These are phyloP conservation scores for Dendronephthya gigantea DNA, from an alignment of 64 coral and sea anemone species.

Conservation along the genomic window DNA sequence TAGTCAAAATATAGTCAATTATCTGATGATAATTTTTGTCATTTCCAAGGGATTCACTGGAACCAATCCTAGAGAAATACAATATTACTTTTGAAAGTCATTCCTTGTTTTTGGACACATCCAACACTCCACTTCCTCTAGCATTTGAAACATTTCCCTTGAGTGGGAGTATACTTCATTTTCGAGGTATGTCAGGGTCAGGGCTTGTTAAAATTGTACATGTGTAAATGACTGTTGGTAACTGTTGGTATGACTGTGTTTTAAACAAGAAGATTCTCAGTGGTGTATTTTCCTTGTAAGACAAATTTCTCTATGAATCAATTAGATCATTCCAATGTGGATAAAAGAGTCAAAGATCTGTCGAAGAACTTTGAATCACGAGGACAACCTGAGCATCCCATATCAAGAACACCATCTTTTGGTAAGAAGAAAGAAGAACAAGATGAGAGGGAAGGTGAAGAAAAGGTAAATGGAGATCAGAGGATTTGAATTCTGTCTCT, in stretches of 20 bases:
- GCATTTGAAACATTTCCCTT: slow-evolving; percentile 97
- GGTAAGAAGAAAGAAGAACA: background rate
- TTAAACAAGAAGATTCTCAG: too few relatives aligned
- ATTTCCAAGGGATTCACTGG: slow-evolving; percentile 67
- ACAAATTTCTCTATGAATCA: too few relatives aligned
- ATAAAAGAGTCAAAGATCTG: background rate
- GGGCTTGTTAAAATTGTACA: too few relatives aligned
- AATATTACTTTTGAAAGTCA: slow-evolving; percentile 63
- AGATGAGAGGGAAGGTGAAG: background rate
- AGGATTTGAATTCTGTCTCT: too few relatives aligned
- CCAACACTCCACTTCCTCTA: slow-evolving; percentile 79
- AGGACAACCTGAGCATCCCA: background rate
- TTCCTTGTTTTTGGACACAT: slow-evolving; percentile 92
- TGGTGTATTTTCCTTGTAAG: too few relatives aligned
- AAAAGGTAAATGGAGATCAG: too few relatives aligned
- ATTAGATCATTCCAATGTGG: slow-evolving; percentile 10
- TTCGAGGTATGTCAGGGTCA: slow-evolving; percentile 49
- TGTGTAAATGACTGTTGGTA: too few relatives aligned
- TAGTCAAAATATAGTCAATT: background rate
- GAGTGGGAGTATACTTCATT: slow-evolving; percentile 76
- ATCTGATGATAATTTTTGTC: background rate
- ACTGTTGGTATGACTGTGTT: too few relatives aligned
- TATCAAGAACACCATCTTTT: slow-evolving; percentile 3
- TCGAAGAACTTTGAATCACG: slow-evolving; percentile 10
- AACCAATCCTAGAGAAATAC: slow-evolving; percentile 54